Conservation (phyloP, 2,888 invertebrate genomes). For the Tridacna crocea region DNA sequence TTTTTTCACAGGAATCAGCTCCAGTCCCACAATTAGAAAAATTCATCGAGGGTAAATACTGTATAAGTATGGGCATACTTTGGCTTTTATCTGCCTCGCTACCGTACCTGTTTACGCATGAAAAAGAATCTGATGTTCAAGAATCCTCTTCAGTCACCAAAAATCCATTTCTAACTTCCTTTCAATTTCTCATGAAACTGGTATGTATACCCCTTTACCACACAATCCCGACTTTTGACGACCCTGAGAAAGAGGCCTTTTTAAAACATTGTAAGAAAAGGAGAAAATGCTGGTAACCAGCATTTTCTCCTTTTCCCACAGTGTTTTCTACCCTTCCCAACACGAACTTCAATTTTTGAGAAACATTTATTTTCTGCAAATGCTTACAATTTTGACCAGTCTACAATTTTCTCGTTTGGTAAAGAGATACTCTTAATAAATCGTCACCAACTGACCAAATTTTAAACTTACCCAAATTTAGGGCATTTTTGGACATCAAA, state of each 20-base stretch:
- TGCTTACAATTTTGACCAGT: too few species aligned
- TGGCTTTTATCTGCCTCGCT: constrained; percentile 81
- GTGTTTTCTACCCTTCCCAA: too few species aligned
- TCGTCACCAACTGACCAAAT: too few species aligned
- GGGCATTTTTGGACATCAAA: background rate
- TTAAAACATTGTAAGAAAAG: too few species aligned
- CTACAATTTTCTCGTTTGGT: too few species aligned
- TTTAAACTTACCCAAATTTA: too few species aligned
- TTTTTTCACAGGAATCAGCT: constrained; percentile 66
- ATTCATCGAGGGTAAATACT: constrained; percentile 70
- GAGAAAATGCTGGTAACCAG: background rate
- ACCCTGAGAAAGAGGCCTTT: too few species aligned
- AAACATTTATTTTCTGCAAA: too few species aligned
- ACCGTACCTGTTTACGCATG: constrained; percentile 77
- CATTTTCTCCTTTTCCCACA: too few species aligned
- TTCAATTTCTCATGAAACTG: constrained; percentile 70
- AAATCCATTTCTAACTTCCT: constrained; percentile 72
- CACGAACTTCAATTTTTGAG: too few species aligned
- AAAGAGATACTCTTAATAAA: too few species aligned
- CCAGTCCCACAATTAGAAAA: constrained; percentile 75
- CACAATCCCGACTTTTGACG: too few species aligned
- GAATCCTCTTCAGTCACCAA: constrained; percentile 45
- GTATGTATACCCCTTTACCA: constrained; percentile 49
- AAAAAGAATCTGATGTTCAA: constrained; percentile 46
- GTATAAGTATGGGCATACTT: constrained; percentile 77